Evolutionary conservation across 2,797 vertebrate species (phyloP), one percentile per base, ranked within the genome.

Genomic region (Ptychadena robeensis): DNA sequence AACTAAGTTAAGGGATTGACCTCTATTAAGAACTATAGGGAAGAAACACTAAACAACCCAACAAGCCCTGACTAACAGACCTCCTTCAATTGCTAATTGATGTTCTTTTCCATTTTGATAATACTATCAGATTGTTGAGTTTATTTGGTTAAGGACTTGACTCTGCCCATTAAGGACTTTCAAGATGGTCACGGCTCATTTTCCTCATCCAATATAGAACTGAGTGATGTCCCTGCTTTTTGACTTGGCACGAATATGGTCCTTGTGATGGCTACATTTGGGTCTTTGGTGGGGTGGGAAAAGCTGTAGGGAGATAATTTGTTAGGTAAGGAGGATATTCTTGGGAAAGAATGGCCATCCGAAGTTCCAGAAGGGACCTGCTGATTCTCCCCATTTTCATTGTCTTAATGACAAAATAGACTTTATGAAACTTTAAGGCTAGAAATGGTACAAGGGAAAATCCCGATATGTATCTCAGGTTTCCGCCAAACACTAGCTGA

Each of bases 121-220:
- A 48, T 35, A 32, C 14, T 28, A 35, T 57, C 75, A 61, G 15
- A 37, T 48, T 80, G 68, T 80, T 14, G 2, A 30, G 37, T 63
- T 80, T 72, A 72, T 76, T 69, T 63, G 53, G 61, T 40, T 69
- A 8, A 76, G 34, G 4, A 61, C 30, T 59, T 70, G 57, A 35
- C 81, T 73, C 9, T 64, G 28, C 72, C 64, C 65, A 31, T 37
- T 57, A 22, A 10, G 53, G 72, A 76, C 40, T 82, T 74, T 75
- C 66, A 81, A 81, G 44, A 82, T 74, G 64, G 27, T 7, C 25
- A 7, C 53, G 53, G 32, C 28, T 64, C 44, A 77, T 48, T n/a
- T 71, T n/a, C 35, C 30, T 30, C 48, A 28, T 38, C 28, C 9
- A 27, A n/a, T n/a, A n/a, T n/a, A 30, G 22, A 37, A 57, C 59